phyloP scores from a whole-genome alignment of 2,113 vertebrate species.

The Myotis brandtii region DNA sequence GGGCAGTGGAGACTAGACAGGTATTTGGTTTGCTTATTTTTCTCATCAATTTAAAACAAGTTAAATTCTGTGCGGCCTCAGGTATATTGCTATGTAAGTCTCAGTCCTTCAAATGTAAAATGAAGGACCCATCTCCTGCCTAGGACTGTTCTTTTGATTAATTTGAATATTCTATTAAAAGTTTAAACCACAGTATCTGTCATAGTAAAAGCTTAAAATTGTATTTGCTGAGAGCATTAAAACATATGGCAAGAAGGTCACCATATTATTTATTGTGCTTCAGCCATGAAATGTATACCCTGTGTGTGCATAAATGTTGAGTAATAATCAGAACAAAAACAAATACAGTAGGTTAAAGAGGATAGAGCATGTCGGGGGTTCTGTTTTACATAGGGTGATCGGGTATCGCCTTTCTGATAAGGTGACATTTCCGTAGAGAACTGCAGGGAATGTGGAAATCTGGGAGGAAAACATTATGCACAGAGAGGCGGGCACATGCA shows the following conservation, averaged over 20 bases:
- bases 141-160: background rate
- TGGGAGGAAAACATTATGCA: background rate
- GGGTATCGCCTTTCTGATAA: background rate
- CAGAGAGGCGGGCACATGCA: background rate
- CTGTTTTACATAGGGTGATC: background rate
- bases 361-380: background rate
- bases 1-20: background rate
- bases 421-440: background rate
- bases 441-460: background rate
- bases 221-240: background rate
- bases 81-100: background rate
- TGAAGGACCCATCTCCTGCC: background rate
- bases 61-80: background rate
- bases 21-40: slow-evolving; percentile 40
- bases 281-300: background rate
- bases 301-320: background rate
- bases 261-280: background rate
- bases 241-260: background rate
- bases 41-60: background rate
- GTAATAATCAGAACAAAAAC: background rate
- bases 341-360: background rate
- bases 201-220: background rate
- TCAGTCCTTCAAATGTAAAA: background rate
- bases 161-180: slow-evolving; percentile 36
- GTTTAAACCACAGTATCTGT: background rate